phyloP scores from a whole-genome alignment of 2,888 invertebrate genomes.

The Microchrysa polita region DNA sequence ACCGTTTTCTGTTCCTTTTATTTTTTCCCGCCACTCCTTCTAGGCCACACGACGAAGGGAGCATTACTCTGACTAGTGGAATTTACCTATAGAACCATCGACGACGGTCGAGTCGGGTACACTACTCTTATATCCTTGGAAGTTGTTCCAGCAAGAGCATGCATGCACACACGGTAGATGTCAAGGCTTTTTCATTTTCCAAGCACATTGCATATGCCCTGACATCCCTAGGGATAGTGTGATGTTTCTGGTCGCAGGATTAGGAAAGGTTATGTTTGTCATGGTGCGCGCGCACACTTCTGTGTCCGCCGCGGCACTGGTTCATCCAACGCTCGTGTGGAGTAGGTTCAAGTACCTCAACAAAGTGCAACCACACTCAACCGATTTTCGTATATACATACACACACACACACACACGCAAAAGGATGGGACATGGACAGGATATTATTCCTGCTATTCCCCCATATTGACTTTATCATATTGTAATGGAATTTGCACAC shows the following conservation, averaged over 20 bases:
- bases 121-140: constrained; percentile 20
- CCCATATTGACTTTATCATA: constrained; percentile 19
- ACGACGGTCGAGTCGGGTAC: background rate
- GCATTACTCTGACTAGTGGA: background rate
- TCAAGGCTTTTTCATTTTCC: constrained; percentile 29
- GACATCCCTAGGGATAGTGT: constrained; percentile 22
- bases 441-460: background rate
- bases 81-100: background rate
- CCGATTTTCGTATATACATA: background rate
- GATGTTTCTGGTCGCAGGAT: constrained; percentile 45
- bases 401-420: no score
- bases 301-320: no score
- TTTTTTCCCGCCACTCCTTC: background rate
- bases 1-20: constrained; percentile 1
- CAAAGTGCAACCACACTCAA: background rate
- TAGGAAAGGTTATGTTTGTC: constrained; percentile 41
- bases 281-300: constrained; percentile 37
- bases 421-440: background rate
- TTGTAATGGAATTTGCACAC: constrained; percentile 32
- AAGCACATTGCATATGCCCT: constrained; percentile 25
- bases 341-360: constrained; percentile 37
- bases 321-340: background rate
- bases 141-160: constrained; percentile 18
- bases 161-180: background rate
- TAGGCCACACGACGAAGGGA: background rate